These are phyloP conservation scores for Drosophila athabasca DNA, from an alignment of 1,140 invertebrate genomes.

Conservation along the genomic window DNA sequence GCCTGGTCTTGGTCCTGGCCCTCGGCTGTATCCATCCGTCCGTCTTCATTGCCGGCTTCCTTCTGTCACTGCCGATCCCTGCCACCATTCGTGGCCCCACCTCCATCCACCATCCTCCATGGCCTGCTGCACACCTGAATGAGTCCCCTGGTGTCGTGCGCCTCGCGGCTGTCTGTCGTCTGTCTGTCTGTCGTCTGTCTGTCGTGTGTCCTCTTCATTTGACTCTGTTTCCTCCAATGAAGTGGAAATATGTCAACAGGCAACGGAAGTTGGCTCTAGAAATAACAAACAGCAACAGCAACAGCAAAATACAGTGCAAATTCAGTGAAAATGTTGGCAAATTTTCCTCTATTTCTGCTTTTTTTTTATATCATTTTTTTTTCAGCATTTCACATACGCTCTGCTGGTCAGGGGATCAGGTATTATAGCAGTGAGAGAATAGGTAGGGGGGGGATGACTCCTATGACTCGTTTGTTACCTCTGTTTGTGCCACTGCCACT, in stretches of 20 bases:
- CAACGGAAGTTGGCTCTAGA: conserved; percentile 73
- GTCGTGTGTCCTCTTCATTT: conserved; percentile 58
- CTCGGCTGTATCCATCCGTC: conserved; percentile 35
- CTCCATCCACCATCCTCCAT: not conserved
- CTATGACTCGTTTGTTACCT: conserved; percentile 2
- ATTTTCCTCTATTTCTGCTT: conserved; percentile 16
- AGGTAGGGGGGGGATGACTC: conserved; percentile 15
- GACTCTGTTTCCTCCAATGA: conserved; percentile 73
- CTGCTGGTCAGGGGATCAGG: conserved; percentile 55
- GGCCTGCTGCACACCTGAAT: conserved; percentile 50
- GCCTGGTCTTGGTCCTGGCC: conserved; percentile 5
- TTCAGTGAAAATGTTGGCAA: conserved; percentile 43
- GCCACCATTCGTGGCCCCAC: not conserved
- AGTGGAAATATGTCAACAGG: conserved; percentile 81
- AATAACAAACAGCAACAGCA: conserved; percentile 32
- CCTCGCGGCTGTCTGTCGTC: conserved; percentile 50
- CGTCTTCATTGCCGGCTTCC: conserved; percentile 34
- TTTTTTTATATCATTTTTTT: not conserved
- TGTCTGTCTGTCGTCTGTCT: conserved; percentile 15
- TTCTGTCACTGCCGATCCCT: not conserved
- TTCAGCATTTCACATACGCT: conserved; percentile 55
- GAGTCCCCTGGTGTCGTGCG: conserved; percentile 51
- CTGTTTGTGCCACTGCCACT: conserved; percentile 10
- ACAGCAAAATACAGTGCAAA: not conserved
- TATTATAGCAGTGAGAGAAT: conserved; percentile 56